Evolutionary conservation across 2,888 invertebrate species (phyloP), one percentile per base, ranked within the genome.

Genomic region (Hesperia comma): DNA sequence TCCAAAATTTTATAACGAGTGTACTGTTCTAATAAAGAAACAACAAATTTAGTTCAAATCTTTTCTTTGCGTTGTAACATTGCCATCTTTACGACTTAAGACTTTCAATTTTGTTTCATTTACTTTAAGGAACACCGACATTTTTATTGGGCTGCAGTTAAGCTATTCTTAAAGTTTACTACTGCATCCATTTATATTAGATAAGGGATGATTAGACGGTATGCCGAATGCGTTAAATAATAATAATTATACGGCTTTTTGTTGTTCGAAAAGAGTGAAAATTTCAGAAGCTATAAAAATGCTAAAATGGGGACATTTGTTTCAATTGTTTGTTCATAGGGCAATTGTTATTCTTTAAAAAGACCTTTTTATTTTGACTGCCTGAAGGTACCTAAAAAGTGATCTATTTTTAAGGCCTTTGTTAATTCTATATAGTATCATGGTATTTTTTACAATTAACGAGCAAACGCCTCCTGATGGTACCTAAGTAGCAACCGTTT

Each of bases 281-380:
- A 64, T 41, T 26, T 53, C 64, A 64, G 64, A 53, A 64, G 64
- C 64, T 58, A 15, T 51, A 63, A 60, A 63, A 51, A n/a, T 17
- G 19, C 46, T 56, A 46, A 10, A 21, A 32, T 3, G 32, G 6
- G 15, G 6, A 17, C 37, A 5, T 56, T 40, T 6, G 33, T 40
- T 40, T 19, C 5, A 6, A 1, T 19, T 40, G 4, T 40, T 37
- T 8, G 49, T 8, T 61, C 26, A 26, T 41, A 54, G 2, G 26
- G 26, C n/a, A n/a, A n/a, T 26, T 26, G 2, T 4, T 26, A 49
- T 49, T 49, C 10, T 49, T 46, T 7, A 6, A 46, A 17, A 17
- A 41, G 26, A 37, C 3, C 37, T 37, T 12, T n/a, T 37, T 8
- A 3, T 12, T 37, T 37, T 37, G 37, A 37, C 37, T 8, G 8